Percentiles rank a stretch among this genome's conserved stretches.
Conservation (phyloP, 2,113 vertebrate genomes). For the Paradoxurus hermaphroditus region DNA sequence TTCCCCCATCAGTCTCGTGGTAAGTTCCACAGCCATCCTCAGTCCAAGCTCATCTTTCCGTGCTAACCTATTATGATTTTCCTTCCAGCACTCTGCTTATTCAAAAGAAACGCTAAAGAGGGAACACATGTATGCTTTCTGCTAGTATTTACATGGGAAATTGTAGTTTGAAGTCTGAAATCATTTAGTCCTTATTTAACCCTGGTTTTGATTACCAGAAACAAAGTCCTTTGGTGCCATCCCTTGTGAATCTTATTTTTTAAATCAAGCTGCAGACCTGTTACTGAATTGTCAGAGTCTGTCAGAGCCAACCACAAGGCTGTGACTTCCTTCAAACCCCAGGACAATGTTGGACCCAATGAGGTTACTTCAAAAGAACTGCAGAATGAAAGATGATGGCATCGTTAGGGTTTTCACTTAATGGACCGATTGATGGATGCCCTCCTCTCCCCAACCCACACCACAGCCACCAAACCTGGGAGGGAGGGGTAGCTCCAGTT, state of each 20-base stretch:
- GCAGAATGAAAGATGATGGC: not conserved
- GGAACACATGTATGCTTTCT: not conserved
- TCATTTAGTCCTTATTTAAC: not conserved
- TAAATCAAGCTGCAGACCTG: not conserved
- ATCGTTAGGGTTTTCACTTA: not conserved
- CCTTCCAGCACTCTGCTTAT: not conserved
- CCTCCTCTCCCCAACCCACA: not conserved
- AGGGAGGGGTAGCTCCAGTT: not conserved
- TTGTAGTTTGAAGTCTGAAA: not conserved
- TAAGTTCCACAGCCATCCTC: not conserved
- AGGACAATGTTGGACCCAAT: not conserved
- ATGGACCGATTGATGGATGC: not conserved
- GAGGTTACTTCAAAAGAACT: not conserved
- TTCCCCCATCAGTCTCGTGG: not conserved
- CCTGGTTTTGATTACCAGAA: slow-evolving; percentile 1
- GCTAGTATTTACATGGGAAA: not conserved
- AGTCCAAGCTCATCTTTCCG: not conserved
- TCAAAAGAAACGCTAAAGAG: not conserved
- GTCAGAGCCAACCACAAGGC: not conserved
- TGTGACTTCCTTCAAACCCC: not conserved
- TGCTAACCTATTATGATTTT: not conserved
- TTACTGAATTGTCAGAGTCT: slow-evolving; percentile 17
- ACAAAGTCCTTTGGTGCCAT: not conserved
- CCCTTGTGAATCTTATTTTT: not conserved
- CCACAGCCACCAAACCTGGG: not conserved